Conservation (phyloP, 2,888 invertebrate species). For the Acronicta aceris region DNA sequence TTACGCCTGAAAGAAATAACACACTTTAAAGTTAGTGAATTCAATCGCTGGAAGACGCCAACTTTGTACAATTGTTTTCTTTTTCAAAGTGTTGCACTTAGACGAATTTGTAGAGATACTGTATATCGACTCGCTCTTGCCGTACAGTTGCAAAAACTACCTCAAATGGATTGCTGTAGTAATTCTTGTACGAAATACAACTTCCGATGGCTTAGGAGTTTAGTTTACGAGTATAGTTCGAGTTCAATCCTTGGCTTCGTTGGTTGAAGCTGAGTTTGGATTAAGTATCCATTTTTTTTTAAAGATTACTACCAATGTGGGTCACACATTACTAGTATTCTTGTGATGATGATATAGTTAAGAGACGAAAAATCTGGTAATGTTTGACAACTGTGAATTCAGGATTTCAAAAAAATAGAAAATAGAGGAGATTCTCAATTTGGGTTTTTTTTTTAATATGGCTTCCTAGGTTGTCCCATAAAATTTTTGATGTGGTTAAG, state of each 20-base stretch:
- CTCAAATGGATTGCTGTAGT: conserved; percentile 55
- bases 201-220: conserved; percentile 46
- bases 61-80: conserved; percentile 83
- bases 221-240: conserved; percentile 49
- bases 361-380: conserved; percentile 17
- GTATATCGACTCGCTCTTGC: conserved; percentile 45
- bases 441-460: no score
- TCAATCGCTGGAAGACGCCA: conserved; percentile 81
- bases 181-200: conserved; percentile 53
- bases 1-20: conserved; percentile 81
- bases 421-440: no score
- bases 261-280: conserved; percentile 31
- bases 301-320: no score
- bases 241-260: conserved; percentile 47
- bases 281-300: no score
- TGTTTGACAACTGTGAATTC: conserved; percentile 1
- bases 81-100: conserved; percentile 78
- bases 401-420: background rate
- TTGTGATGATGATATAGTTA: no score
- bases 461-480: no score
- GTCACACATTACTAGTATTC: no score
- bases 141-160: conserved; percentile 49
- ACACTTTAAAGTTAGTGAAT: conserved; percentile 84
- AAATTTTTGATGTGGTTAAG: no score
- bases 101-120: conserved; percentile 68